Base-by-base conservation (phyloP, 2,113 vertebrate species). In the Tympanuchus pallidicinctus region DNA sequence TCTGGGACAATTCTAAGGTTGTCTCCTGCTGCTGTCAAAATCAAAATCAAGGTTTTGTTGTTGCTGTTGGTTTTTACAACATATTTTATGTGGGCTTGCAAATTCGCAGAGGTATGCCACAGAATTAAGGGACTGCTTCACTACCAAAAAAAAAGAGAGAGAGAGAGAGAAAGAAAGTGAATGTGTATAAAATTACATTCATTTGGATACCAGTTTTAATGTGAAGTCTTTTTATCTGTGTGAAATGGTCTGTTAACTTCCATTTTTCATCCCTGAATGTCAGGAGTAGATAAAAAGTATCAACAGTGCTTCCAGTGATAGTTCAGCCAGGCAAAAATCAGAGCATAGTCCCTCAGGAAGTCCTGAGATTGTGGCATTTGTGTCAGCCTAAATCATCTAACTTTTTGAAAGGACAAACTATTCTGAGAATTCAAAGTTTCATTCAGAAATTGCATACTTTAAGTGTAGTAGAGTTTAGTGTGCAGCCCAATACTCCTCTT, bases 281-380 rank as follows among this genome's bases (percentile, higher is more conserved):
- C 42, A 93, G 70, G 81, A 90, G 77, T 12, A 63, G 70, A 91
- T n/a, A 69, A 80, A 94, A 92, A 86, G 64, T 59, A 93, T 54
- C 69, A 92, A 59, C 65, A 84, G 45, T 22, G 36, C 30, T 76
- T 88, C 73, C 60, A 92, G 24, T 34, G 81, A 66, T 52, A 86
- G 40, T 45, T 91, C 70, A 91, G 48, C 42, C 52, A 90, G 70
- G 47, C 0, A 1, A 93, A 76, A 94, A 86, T 47, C 60, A 57
- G 64, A 86, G 11, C 45, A 34, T 0, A 56, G 34, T 86, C 86
- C 65, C 61, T 83, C 24, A 71, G 86, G 66, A 92, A 83, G 18
- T 38, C 65, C 32, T 54, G 61, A 81, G 64, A 77, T 8, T 66
- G 48, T 77, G 83, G 70, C 50, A 59, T 70, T 88, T 67, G 12